Evolutionary conservation across 2,888 invertebrate species (phyloP).

Genomic region (Electrophaes corylata): DNA sequence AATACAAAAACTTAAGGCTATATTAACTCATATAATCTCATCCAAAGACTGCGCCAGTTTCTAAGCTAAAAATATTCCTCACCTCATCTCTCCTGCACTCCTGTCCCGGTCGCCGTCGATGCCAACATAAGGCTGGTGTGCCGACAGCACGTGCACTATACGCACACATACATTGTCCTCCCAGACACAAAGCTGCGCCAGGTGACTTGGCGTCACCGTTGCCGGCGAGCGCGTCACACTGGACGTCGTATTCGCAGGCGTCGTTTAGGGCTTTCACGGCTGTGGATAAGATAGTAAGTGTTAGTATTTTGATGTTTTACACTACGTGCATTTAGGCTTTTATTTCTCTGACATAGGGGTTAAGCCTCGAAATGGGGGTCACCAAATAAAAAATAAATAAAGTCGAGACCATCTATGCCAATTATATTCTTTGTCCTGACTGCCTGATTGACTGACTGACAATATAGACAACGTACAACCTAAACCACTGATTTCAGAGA

Average conservation of each 20-base stretch:
- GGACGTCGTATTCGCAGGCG: slow-evolving; percentile 74
- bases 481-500: no score
- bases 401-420: no score
- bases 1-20: no score
- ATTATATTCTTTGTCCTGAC: no score
- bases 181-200: slow-evolving; percentile 70
- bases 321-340: no score
- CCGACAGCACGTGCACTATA: slow-evolving; percentile 67
- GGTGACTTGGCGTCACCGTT: slow-evolving; percentile 55
- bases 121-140: slow-evolving; percentile 66
- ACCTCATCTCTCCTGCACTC: slow-evolving; percentile 74
- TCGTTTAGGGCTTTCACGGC: slow-evolving; percentile 68
- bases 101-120: slow-evolving; percentile 66
- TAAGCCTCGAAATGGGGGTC: no score
- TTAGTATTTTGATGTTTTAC: no score
- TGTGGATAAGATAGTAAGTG: slow-evolving; percentile 36
- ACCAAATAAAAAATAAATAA: no score
- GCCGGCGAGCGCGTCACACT: slow-evolving; percentile 69
- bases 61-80: not conserved
- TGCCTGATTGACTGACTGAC: no score
- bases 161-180: slow-evolving; percentile 66
- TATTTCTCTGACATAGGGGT: no score
- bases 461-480: no score
- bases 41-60: not conserved
- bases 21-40: no score